Conservation (phyloP, 2,888 invertebrate species). For the Sussaba pulchella region DNA sequence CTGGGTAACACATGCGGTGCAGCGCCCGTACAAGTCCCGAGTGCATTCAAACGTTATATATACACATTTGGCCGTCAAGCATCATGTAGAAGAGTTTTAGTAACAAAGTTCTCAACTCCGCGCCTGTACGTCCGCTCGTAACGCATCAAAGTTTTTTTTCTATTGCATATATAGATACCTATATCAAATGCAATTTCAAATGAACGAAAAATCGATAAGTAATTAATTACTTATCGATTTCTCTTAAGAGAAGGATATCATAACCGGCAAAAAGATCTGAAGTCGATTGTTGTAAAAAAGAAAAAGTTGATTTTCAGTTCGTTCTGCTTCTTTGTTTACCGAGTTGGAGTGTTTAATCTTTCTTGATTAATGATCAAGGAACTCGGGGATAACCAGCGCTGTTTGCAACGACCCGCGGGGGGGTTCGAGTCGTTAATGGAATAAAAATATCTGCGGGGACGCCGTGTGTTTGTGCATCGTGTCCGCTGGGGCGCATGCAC, state of each 20-base stretch:
- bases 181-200: neutral
- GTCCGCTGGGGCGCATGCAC: conserved; percentile 1
- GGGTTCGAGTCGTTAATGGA: conserved; percentile 65
- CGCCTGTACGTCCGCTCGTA: neutral
- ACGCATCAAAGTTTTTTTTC: neutral
- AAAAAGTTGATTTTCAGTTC: conserved; percentile 33
- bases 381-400: conserved; percentile 32
- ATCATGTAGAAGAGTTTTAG: neutral
- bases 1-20: conserved; percentile 12
- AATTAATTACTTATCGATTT: no score
- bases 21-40: no score
- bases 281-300: conserved; percentile 31
- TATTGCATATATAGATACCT: neutral
- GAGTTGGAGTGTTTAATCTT: conserved; percentile 52
- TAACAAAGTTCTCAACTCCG: conserved; percentile 21
- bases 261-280: neutral
- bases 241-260: no score
- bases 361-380: conserved; percentile 66
- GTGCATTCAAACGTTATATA: neutral
- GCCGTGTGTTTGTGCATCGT: conserved; percentile 49
- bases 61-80: no score
- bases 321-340: conserved; percentile 45
- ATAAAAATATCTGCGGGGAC: conserved; percentile 67
- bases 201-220: no score
- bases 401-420: conserved; percentile 13